phyloP scores from a whole-genome alignment of 2,797 vertebrate genomes.

The Eurystomus glaucurus region DNA sequence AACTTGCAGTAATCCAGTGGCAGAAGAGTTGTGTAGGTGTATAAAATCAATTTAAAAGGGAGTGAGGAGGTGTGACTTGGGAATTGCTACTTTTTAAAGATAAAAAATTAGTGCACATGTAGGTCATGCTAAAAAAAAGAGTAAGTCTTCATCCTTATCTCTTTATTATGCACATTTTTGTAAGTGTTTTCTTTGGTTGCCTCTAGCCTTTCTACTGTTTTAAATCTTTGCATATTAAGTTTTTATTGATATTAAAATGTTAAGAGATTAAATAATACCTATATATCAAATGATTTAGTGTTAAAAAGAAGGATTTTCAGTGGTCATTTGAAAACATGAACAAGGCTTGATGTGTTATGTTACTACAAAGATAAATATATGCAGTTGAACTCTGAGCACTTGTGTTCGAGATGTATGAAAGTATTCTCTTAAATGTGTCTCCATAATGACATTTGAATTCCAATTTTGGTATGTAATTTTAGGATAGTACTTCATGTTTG shows the following conservation, averaged over 20 bases:
- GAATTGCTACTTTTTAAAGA: slow-evolving; percentile 49
- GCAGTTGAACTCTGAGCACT: not conserved
- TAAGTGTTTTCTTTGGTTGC: not conserved
- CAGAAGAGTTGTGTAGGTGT: slow-evolving; percentile 16
- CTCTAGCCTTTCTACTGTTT: slow-evolving; percentile 14
- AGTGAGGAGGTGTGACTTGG: slow-evolving; percentile 43
- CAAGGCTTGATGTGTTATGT: not conserved
- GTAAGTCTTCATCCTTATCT: not conserved
- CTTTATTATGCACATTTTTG: slow-evolving; percentile 9
- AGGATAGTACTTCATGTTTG: not conserved
- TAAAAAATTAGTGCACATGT: slow-evolving; percentile 10
- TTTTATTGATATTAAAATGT: not conserved
- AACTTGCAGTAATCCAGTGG: not conserved
- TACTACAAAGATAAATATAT: not conserved
- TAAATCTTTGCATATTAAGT: not conserved
- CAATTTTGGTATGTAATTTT: not conserved
- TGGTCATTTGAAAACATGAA: not conserved
- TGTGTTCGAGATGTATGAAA: not conserved
- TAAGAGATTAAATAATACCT: not conserved
- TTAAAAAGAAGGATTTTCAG: not conserved
- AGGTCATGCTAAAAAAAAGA: slow-evolving; percentile 29
- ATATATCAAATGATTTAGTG: not conserved
- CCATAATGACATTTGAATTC: not conserved
- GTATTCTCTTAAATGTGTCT: not conserved
- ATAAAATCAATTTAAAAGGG: slow-evolving; percentile 30